Evolutionary conservation across 2,113 vertebrate genomes (phyloP), one percentile per base, ranked within the genome.

Genomic region (Malurus melanocephalus): DNA sequence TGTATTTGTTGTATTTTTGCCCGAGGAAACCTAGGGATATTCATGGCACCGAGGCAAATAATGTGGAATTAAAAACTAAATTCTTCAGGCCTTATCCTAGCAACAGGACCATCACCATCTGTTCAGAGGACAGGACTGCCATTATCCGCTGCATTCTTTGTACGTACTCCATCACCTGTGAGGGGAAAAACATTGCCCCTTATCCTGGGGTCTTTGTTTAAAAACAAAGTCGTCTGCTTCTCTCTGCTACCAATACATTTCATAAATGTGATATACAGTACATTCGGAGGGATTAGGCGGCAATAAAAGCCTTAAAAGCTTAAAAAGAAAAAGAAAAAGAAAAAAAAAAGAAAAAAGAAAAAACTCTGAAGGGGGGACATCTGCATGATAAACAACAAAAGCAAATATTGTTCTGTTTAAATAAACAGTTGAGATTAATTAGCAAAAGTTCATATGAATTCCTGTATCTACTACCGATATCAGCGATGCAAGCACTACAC

Each of bases 51-150:
- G 97, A 98, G 97, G 98, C 98, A 98, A 98, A 99, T 98, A 98
- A 98, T 98, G 97, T 98, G 98, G 98, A 98, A 99, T 98, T 98
- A 98, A 98, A 98, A 98, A 98, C 98, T 97, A 98, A 98, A 98
- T 98, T 98, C 98, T 98, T 98, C 96, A 97, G 97, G 96, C 97
- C 97, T 98, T 97, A 98, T 98, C 98, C 98, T 98, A 99, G 98
- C 98, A 98, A 99, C 98, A 98, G 97, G 97, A 96, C 97, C 97
- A 97, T 98, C 97, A 97, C 98, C 98, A 98, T 98, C 98, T 99
- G 98, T 98, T 98, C 97, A 93, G 96, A 97, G 97, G 97, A 98
- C 98, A 98, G 97, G 97, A 96, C 97, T 96, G 97, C 97, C 96
- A 97, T 98, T 98, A 97, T 97, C 96, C 87, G 42, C 91, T 91